These are phyloP conservation scores for Pardosa pseudoannulata DNA, from an alignment of 2,888 invertebrate genomes.

Conservation along the genomic window DNA sequence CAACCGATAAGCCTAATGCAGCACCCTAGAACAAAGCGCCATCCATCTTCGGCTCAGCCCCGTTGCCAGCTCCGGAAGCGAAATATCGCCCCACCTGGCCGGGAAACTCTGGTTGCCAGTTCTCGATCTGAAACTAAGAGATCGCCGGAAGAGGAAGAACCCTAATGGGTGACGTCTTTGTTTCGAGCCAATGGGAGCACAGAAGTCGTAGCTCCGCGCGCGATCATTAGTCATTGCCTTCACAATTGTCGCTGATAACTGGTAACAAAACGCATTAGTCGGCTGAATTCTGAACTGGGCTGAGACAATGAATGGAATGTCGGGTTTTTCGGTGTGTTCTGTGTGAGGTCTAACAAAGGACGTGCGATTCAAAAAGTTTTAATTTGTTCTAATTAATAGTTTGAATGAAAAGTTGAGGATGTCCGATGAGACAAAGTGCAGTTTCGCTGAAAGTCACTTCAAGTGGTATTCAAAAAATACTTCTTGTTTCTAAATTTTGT, in stretches of 20 bases:
- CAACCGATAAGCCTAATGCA: conserved; percentile 60
- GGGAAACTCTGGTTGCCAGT: conserved; percentile 19
- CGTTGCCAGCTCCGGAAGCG: conserved; percentile 55
- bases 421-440: conserved; percentile 7
- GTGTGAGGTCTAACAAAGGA: not conserved
- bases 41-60: conserved; percentile 55
- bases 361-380: conserved; percentile 5
- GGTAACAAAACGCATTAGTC: conserved; percentile 63
- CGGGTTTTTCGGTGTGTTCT: not conserved
- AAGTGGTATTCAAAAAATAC: conserved; percentile 3
- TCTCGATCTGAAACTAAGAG: conserved; percentile 36
- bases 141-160: conserved; percentile 56
- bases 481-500: not conserved
- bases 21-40: conserved; percentile 41
- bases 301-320: not conserved
- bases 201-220: conserved; percentile 38
- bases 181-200: conserved; percentile 42
- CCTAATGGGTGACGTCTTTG: conserved; percentile 58
- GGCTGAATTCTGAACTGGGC: conserved; percentile 36
- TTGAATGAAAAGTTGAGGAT: conserved; percentile 11
- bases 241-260: conserved; percentile 36
- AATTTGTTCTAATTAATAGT: conserved; percentile 19
- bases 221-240: conserved; percentile 54
- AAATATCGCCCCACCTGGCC: conserved; percentile 57
- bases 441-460: conserved; percentile 3